These are phyloP conservation scores for Acleris emargana DNA, from an alignment of 2,888 invertebrate genomes.

Conservation along the genomic window DNA sequence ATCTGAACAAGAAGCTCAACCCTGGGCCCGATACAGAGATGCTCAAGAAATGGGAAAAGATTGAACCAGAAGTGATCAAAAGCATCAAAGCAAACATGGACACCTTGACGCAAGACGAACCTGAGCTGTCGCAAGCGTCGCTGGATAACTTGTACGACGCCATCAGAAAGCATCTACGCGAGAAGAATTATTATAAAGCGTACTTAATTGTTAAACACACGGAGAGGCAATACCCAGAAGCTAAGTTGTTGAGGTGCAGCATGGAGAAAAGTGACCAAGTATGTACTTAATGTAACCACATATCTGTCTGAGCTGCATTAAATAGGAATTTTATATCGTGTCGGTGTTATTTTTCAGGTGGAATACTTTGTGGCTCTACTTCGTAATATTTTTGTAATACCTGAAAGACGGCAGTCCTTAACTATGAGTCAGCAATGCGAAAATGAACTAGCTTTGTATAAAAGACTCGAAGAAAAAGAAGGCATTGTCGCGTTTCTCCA, in stretches of 20 bases:
- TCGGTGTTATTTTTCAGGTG: constrained; percentile 56
- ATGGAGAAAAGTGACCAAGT: constrained; percentile 80
- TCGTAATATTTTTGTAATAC: constrained; percentile 70
- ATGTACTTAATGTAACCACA: constrained; percentile 26
- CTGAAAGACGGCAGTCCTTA: constrained; percentile 60
- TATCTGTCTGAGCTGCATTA: neutral
- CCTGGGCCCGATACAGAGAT: constrained; percentile 72
- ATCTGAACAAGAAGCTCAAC: constrained; percentile 80
- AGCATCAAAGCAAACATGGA: constrained; percentile 79
- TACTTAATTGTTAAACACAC: constrained; percentile 77
- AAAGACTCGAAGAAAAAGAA: constrained; percentile 84
- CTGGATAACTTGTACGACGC: constrained; percentile 72
- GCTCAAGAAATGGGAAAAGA: constrained; percentile 80
- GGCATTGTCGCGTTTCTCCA: constrained; percentile 88
- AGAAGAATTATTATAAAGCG: constrained; percentile 80
- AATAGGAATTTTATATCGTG: neutral
- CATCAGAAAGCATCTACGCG: constrained; percentile 70
- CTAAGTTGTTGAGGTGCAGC: constrained; percentile 71
- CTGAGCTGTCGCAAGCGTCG: constrained; percentile 71
- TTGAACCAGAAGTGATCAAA: constrained; percentile 75
- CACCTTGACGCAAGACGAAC: constrained; percentile 74
- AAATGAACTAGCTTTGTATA: constrained; percentile 72
- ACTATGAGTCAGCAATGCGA: constrained; percentile 70
- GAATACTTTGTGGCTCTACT: constrained; percentile 75
- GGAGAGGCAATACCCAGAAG: constrained; percentile 75